Evolutionary conservation across 2,113 vertebrate genomes (phyloP).

Genomic region (Passer montanus): DNA sequence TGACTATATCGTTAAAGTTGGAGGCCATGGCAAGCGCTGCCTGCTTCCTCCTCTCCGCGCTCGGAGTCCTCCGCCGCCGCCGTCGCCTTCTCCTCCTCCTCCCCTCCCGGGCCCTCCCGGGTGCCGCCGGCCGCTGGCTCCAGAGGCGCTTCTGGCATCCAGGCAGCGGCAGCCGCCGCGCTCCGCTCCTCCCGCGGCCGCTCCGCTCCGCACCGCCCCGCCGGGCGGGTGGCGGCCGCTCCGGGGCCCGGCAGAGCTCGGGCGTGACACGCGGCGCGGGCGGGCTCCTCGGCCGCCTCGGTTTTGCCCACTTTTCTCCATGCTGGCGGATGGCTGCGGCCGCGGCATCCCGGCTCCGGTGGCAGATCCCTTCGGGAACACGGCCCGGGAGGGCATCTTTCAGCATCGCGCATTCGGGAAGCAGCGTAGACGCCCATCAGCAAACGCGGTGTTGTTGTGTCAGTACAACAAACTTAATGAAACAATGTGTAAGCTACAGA

Average conservation of each 20-base stretch:
- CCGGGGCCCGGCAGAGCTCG: background rate
- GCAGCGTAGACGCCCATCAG: background rate
- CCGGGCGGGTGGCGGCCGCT: no score
- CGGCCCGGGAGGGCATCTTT: background rate
- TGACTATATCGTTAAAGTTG: constrained; percentile 99
- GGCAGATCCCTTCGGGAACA: background rate
- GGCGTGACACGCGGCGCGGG: no score
- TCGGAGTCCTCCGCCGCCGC: background rate
- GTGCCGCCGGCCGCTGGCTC: background rate
- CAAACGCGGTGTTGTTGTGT: background rate
- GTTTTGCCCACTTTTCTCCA: rapidly evolving
- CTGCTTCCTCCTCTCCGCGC: background rate
- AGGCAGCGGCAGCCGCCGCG: constrained; percentile 26
- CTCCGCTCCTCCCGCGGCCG: background rate
- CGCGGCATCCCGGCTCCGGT: background rate
- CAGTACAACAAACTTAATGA: background rate
- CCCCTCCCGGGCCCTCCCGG: background rate
- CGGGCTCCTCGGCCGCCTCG: background rate
- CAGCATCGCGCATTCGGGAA: rapidly evolving
- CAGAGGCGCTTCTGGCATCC: constrained; percentile 57
- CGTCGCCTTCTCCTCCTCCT: background rate
- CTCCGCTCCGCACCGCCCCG: no score
- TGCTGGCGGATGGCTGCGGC: background rate
- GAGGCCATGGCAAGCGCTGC: constrained; percentile 87
- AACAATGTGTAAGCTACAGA: background rate